Conservation (phyloP, 2,113 vertebrate genomes). For the Hypomesus transpacificus region DNA sequence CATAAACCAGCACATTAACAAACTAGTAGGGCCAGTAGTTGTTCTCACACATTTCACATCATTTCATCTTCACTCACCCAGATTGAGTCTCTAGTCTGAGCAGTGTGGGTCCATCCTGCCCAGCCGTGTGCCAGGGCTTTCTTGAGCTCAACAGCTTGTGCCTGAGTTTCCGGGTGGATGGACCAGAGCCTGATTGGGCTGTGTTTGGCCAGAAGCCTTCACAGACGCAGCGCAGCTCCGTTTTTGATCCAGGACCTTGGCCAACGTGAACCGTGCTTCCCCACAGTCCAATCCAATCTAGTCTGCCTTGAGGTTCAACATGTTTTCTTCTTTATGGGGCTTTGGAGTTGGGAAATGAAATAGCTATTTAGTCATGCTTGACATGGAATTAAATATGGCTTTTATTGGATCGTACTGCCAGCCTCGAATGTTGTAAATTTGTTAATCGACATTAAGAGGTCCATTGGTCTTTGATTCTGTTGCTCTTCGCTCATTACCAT, state of each 20-base stretch:
- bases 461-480: constrained; percentile 38
- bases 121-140: constrained; percentile 38
- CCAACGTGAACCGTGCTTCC: constrained; percentile 31
- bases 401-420: constrained; percentile 25
- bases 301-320: constrained; percentile 39
- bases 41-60: constrained; percentile 3
- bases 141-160: constrained; percentile 53
- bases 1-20: no score
- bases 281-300: constrained; percentile 43
- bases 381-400: constrained; percentile 44
- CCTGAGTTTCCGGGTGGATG: constrained; percentile 43
- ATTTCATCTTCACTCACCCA: constrained; percentile 33
- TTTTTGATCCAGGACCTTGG: constrained; percentile 41
- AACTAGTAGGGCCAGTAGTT: not conserved
- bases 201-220: constrained; percentile 54
- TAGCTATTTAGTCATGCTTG: constrained; percentile 17
- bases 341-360: constrained; percentile 21
- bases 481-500: constrained; percentile 11
- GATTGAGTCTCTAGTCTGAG: constrained; percentile 37
- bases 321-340: constrained; percentile 27
- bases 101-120: constrained; percentile 14
- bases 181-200: constrained; percentile 54
- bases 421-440: constrained; percentile 34
- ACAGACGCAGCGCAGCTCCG: constrained; percentile 49
- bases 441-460: constrained; percentile 44